These are phyloP conservation scores for Dynastes grantii DNA, from an alignment of 2,888 invertebrate genomes.

Conservation along the genomic window DNA sequence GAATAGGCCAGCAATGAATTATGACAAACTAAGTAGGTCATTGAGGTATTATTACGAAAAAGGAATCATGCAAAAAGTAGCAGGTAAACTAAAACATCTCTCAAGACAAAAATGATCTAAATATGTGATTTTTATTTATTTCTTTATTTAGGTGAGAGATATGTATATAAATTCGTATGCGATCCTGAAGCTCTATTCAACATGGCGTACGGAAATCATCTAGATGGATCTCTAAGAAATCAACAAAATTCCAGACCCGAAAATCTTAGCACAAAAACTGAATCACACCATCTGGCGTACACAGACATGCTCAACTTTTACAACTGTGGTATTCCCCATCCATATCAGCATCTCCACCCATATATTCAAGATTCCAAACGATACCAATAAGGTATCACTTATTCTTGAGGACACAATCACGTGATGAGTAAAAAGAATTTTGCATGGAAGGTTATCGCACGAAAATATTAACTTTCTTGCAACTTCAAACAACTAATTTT, in stretches of 20 bases:
- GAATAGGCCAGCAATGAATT: constrained; percentile 98
- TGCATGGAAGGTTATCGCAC: not conserved
- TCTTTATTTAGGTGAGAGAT: constrained; percentile 84
- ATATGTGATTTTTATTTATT: not conserved
- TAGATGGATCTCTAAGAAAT: constrained; percentile 59
- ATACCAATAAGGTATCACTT: constrained; percentile 58
- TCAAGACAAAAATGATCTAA: no score
- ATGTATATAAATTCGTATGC: constrained; percentile 97
- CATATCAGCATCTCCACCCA: constrained; percentile 69
- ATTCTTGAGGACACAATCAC: not conserved
- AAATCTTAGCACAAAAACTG: constrained; percentile 65
- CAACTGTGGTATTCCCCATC: constrained; percentile 68
- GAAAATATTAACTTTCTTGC: not conserved
- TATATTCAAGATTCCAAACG: constrained; percentile 66
- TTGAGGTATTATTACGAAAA: constrained; percentile 98
- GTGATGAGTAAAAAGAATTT: not conserved
- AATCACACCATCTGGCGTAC: constrained; percentile 68
- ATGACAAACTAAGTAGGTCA: constrained; percentile 94
- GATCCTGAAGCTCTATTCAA: constrained; percentile 93
- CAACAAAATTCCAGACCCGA: constrained; percentile 62
- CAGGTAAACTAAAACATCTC: constrained; percentile 73
- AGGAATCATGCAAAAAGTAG: constrained; percentile 99
- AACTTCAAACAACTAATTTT: no score
- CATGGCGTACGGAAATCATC: constrained; percentile 78
- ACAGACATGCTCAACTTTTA: constrained; percentile 71